phyloP scores from a whole-genome alignment of 2,797 vertebrate genomes.

The Potorous gilbertii region DNA sequence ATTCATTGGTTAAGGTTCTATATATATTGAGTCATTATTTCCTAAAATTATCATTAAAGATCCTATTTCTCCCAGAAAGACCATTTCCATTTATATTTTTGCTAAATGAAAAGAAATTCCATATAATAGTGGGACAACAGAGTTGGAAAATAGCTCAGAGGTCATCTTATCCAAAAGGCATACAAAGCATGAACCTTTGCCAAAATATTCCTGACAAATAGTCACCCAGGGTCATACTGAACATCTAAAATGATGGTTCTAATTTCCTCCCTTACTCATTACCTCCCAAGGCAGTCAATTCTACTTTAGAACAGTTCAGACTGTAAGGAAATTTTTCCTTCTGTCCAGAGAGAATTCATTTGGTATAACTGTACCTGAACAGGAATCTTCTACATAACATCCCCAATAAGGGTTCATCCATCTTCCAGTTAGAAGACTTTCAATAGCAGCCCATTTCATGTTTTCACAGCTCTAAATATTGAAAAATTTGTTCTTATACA shows the following conservation, averaged over 20 bases:
- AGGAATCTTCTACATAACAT: too few species aligned
- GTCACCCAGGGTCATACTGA: neutral
- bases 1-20: slow-evolving; percentile 4
- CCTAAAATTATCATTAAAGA: slow-evolving; percentile 49
- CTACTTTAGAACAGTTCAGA: neutral
- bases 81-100: slow-evolving; percentile 52
- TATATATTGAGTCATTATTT: slow-evolving; percentile 32
- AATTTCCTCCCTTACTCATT: neutral
- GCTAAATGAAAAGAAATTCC: slow-evolving; percentile 29
- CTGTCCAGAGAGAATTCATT: neutral
- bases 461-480: neutral
- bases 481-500: neutral
- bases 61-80: slow-evolving; percentile 15
- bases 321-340: neutral
- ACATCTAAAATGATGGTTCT: neutral
- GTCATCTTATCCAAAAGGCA: neutral
- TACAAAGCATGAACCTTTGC: neutral
- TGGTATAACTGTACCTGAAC: too few species aligned
- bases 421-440: neutral
- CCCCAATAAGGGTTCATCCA: neutral
- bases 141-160: neutral
- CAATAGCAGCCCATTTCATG: neutral
- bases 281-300: neutral
- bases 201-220: neutral
- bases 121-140: neutral